Evolutionary conservation across 1,140 invertebrate genomes (phyloP).

Genomic region (Bradynema listronoti): DNA sequence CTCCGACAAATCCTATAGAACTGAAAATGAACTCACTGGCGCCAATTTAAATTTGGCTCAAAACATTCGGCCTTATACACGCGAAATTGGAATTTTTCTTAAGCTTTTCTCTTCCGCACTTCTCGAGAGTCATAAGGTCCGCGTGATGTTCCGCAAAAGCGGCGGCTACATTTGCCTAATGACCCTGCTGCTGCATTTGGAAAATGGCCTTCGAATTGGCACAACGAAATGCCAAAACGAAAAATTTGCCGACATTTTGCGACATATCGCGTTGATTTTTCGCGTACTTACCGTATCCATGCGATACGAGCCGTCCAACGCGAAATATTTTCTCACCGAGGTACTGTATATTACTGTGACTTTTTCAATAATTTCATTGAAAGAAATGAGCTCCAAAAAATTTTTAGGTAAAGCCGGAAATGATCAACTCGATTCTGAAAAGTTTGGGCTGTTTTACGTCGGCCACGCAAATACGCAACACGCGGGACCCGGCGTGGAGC

Average conservation of each 20-base stretch:
- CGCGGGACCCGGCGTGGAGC: slow-evolving; percentile 32
- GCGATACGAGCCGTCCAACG: slow-evolving; percentile 97
- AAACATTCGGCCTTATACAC: too few relatives aligned
- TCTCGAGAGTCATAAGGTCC: slow-evolving; percentile 75
- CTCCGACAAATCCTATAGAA: too few relatives aligned
- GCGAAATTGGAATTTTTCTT: slow-evolving; percentile 14
- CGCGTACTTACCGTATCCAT: slow-evolving; percentile 91
- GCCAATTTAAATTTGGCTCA: too few relatives aligned
- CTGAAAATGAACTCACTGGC: too few relatives aligned
- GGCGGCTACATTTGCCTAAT: slow-evolving; percentile 95
- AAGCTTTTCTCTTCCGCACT: slow-evolving; percentile 40
- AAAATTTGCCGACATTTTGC: slow-evolving; percentile 40
- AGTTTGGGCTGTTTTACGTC: slow-evolving; percentile 43
- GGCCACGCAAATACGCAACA: slow-evolving; percentile 27
- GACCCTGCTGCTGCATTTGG: slow-evolving; percentile 84
- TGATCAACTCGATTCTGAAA: slow-evolving; percentile 43
- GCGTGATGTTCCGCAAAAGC: slow-evolving; percentile 91
- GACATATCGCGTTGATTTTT: slow-evolving; percentile 75
- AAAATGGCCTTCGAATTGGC: slow-evolving; percentile 58
- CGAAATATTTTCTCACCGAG: slow-evolving; percentile 93
- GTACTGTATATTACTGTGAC: too few relatives aligned
- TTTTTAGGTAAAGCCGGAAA: slow-evolving; percentile 44
- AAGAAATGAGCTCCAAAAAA: background rate
- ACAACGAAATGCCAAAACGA: slow-evolving; percentile 17
- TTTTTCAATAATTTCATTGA: background rate